Base-by-base conservation (phyloP, 2,888 invertebrate genomes). In the Watsonalla cultraria region DNA sequence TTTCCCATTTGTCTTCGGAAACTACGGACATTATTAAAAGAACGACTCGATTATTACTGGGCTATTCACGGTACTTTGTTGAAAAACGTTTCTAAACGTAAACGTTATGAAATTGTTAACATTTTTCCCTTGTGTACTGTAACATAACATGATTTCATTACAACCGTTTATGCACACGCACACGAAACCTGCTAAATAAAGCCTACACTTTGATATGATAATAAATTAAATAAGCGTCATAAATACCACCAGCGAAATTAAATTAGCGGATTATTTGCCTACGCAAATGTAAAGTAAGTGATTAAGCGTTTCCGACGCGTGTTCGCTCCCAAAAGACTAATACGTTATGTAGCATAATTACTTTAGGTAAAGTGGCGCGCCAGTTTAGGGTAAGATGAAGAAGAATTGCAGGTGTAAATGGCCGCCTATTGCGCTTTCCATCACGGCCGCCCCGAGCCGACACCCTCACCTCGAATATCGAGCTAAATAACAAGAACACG, bases 331-430 rank as follows among this genome's bases (percentile, higher is more conserved):
- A 83, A 86, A 88, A 87, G 88, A 86, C 87, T 88, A 89, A 89
- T 88, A 85, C 80, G 82, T 87, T 87, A 85, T 85, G 80, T 83
- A 80, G 82, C 80, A 84, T 90, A 89, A 90, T 90, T 89, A 86
- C 83, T 86, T 88, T 84, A 84, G 83, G 84, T 80, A 85, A 86
- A 89, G 74, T 78, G 83, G 81, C 66, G 80, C 77, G 81, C 83
- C 87, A 78, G 83, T 85, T 89, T 84, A 85, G 83, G 82, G 84
- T 76, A 85, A 87, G 88, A 89, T 85, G 86, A 86, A 90, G 89
- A 88, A 87, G 87, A 88, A 88, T 88, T 84, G 83, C 86, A 89
- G 87, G 88, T 87, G 87, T 87, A 86, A 87, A 88, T 81, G 81
- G 82, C 76, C 82, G 79, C 74, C 83, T 82, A 86, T 84, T 82